Conservation (phyloP, 2,113 vertebrate genomes). For the Chionis minor region DNA sequence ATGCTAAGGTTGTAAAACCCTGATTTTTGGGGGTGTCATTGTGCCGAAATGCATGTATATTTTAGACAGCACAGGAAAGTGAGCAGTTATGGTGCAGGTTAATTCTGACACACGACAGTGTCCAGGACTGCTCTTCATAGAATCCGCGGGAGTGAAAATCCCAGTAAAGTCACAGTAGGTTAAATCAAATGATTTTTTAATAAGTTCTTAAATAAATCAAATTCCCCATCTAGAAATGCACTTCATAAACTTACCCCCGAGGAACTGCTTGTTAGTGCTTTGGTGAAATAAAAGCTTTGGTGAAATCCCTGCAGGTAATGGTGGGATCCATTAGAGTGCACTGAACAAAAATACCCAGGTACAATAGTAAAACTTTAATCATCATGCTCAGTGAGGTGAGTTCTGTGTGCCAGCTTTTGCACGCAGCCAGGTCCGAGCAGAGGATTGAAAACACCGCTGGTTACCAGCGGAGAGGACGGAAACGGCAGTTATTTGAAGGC, state of each 20-base stretch:
- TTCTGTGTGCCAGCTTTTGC: neutral
- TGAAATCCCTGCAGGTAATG: neutral
- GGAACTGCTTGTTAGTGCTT: neutral
- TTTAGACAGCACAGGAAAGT: neutral
- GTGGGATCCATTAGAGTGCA: neutral
- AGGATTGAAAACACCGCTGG: neutral
- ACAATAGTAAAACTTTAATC: neutral
- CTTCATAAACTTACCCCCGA: neutral
- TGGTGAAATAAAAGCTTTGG: neutral
- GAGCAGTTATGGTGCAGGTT: neutral
- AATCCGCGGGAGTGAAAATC: neutral
- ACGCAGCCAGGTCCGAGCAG: neutral
- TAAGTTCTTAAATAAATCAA: neutral
- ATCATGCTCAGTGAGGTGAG: accelerated
- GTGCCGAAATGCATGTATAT: neutral
- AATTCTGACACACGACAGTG: neutral
- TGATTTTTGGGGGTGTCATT: neutral
- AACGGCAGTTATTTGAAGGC: neutral
- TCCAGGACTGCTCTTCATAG: neutral
- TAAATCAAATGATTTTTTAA: neutral
- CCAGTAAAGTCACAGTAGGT: neutral
- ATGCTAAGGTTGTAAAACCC: neutral
- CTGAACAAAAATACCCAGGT: neutral
- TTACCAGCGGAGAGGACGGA: neutral
- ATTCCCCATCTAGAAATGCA: neutral